These are phyloP conservation scores for Drosophila orosa DNA, from an alignment of 1,140 invertebrate species.

Conservation along the genomic window DNA sequence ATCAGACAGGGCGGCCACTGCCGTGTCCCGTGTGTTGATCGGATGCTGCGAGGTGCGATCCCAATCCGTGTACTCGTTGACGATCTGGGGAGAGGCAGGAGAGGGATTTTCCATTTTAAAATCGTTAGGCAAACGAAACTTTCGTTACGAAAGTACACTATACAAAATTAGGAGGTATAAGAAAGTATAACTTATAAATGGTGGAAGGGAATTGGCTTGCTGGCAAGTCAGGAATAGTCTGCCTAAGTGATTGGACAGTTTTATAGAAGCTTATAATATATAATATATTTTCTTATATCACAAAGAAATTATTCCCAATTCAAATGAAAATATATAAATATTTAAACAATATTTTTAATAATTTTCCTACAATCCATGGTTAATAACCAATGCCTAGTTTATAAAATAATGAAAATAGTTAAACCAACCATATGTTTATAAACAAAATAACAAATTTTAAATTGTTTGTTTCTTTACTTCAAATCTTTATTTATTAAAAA, in stretches of 20 bases:
- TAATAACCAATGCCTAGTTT: not conserved
- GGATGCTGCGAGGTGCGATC: conserved; percentile 96
- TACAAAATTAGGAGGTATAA: not conserved
- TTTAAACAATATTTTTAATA: not conserved
- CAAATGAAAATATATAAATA: not conserved
- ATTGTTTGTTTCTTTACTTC: not conserved
- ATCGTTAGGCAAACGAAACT: not conserved
- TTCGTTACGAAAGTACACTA: not conserved
- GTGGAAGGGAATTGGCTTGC: too few relatives aligned
- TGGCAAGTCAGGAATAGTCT: not conserved
- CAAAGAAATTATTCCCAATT: not conserved
- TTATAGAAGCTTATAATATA: not conserved
- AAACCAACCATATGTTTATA: not conserved
- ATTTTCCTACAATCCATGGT: not conserved
- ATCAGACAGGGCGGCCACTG: conserved; percentile 96
- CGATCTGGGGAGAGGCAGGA: conserved; percentile 85
- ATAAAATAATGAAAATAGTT: not conserved
- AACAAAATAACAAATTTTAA: not conserved
- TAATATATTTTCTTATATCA: not conserved
- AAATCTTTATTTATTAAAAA: not conserved
- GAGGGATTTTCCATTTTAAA: conserved; percentile 15
- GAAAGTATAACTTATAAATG: not conserved
- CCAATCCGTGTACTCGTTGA: conserved; percentile 99
- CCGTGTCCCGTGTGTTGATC: conserved; percentile 95
- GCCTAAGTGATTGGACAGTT: too few relatives aligned